Conservation (phyloP, 1,140 invertebrate species). For the Branchinecta lynchi region DNA sequence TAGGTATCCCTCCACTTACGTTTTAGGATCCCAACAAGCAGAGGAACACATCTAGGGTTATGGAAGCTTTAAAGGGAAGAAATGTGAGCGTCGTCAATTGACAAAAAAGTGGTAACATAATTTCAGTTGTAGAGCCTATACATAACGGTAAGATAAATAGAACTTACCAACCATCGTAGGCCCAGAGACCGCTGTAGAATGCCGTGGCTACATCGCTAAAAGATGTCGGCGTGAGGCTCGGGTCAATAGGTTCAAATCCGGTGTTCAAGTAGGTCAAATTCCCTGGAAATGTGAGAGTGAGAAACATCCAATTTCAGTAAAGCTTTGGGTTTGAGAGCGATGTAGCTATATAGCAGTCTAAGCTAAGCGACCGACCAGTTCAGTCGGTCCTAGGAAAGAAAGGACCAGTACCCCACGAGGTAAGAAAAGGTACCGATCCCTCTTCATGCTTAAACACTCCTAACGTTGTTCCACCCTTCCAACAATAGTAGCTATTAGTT, state of each 20-base stretch:
- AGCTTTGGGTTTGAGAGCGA: not conserved
- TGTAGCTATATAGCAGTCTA: not conserved
- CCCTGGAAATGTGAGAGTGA: constrained; percentile 36
- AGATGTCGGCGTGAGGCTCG: constrained; percentile 45
- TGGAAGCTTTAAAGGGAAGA: constrained; percentile 7
- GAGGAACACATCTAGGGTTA: not conserved
- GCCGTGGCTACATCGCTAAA: constrained; percentile 80
- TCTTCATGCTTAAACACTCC: too few relatives aligned
- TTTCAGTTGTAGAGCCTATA: not conserved
- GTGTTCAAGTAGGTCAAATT: constrained; percentile 72
- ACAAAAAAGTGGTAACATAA: not conserved
- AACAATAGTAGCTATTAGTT: too few relatives aligned
- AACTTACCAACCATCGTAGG: constrained; percentile 82
- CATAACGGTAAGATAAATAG: not conserved
- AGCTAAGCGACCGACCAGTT: not conserved
- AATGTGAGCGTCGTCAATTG: not conserved
- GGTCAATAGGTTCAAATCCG: constrained; percentile 46
- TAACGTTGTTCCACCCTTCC: too few relatives aligned
- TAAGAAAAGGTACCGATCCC: too few relatives aligned
- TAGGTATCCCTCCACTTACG: too few relatives aligned
- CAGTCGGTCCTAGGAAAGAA: too few relatives aligned
- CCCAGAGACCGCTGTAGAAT: constrained; percentile 95
- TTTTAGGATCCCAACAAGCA: too few relatives aligned
- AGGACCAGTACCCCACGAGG: too few relatives aligned
- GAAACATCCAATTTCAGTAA: constrained; percentile 1